Conservation (phyloP, 2,888 invertebrate species). For the Leptinotarsa tumamoca region DNA sequence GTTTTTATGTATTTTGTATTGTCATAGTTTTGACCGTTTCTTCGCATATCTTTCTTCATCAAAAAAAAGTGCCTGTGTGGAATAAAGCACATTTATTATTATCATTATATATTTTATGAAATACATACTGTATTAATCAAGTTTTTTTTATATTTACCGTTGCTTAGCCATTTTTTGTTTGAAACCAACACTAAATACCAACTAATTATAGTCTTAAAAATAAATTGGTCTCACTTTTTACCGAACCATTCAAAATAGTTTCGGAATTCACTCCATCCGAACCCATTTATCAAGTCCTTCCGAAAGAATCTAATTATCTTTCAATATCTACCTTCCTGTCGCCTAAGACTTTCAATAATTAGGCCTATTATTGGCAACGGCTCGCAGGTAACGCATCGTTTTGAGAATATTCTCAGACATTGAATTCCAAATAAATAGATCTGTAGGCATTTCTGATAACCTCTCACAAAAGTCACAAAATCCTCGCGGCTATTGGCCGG, state of each 20-base stretch:
- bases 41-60: too few species aligned
- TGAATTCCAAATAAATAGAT: conserved; percentile 30
- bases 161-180: too few species aligned
- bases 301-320: conserved; percentile 26
- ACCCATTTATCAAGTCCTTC: conserved; percentile 8
- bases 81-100: too few species aligned
- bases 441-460: conserved; percentile 49
- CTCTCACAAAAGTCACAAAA: conserved; percentile 56
- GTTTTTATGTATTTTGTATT: too few species aligned
- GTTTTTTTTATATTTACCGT: too few species aligned
- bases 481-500: conserved; percentile 60
- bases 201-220: too few species aligned
- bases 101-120: too few species aligned
- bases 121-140: too few species aligned
- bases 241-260: neutral
- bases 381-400: conserved; percentile 21
- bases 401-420: conserved; percentile 5
- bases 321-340: conserved; percentile 16
- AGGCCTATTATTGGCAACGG: conserved; percentile 23
- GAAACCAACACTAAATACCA: too few species aligned
- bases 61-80: too few species aligned
- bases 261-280: neutral
- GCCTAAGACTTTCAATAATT: conserved; percentile 20
- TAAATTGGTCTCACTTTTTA: too few species aligned
- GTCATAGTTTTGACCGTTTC: too few species aligned